Evolutionary conservation across 2,797 vertebrate genomes (phyloP).

Genomic region (Phrynocephalus guinanensis): DNA sequence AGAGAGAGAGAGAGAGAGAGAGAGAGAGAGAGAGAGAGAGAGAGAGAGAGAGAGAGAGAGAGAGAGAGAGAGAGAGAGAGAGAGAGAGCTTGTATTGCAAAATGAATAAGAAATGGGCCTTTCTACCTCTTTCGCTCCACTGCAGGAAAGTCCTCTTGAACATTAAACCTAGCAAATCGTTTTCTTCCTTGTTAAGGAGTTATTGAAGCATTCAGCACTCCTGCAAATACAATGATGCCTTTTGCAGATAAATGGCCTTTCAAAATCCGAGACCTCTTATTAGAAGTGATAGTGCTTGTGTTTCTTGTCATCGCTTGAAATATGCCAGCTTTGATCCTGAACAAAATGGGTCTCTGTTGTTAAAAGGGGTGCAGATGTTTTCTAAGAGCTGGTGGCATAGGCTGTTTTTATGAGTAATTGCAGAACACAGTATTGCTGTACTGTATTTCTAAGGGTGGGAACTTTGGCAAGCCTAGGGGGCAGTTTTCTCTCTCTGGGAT

Average conservation of each 20-base stretch:
- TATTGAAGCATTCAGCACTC: background rate
- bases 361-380: background rate
- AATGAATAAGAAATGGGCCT: background rate
- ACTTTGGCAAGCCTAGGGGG: too few species aligned
- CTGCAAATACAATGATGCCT: background rate
- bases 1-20: too few species aligned
- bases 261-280: slow-evolving; percentile 3
- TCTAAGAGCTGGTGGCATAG: background rate
- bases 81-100: background rate
- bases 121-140: background rate
- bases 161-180: slow-evolving; percentile 32
- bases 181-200: slow-evolving; percentile 22
- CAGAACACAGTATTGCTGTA: background rate
- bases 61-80: background rate
- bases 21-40: background rate
- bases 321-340: slow-evolving; percentile 18
- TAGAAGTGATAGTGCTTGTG: background rate
- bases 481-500: too few species aligned
- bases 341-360: background rate
- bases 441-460: background rate
- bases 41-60: background rate
- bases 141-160: background rate
- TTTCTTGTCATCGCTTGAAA: slow-evolving; percentile 14
- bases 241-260: background rate
- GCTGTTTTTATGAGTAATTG: background rate